phyloP scores from a whole-genome alignment of 2,113 vertebrate genomes.

The Turnix velox region DNA sequence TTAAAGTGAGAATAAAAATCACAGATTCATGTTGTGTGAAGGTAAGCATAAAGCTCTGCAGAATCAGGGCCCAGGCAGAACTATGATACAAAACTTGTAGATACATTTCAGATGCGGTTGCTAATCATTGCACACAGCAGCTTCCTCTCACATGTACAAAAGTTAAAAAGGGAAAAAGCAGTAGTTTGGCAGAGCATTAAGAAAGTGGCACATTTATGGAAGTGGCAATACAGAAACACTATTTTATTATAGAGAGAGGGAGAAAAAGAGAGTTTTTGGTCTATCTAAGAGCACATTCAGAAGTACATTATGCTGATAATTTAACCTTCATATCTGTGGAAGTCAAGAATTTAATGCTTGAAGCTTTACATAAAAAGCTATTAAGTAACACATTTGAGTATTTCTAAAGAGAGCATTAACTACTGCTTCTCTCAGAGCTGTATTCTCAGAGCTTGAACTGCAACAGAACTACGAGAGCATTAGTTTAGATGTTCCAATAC shows the following conservation, averaged over 20 bases:
- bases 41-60: conserved; percentile 17
- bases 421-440: not conserved
- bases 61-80: not conserved
- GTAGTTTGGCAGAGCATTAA: not conserved
- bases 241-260: not conserved
- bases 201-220: not conserved
- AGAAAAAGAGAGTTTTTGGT: not conserved
- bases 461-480: not conserved
- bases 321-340: not conserved
- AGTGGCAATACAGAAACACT: not conserved
- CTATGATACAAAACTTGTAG: not conserved
- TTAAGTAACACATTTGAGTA: not conserved
- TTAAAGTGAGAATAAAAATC: not conserved
- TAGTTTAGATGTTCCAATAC: not conserved
- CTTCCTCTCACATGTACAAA: not conserved
- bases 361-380: not conserved
- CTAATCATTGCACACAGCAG: not conserved
- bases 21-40: not conserved
- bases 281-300: not conserved
- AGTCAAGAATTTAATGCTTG: not conserved
- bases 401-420: not conserved
- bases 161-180: not conserved
- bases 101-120: not conserved
- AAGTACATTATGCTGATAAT: not conserved
- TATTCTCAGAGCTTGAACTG: not conserved